phyloP scores from a whole-genome alignment of 2,888 invertebrate species.

The Nomada lathburiana region DNA sequence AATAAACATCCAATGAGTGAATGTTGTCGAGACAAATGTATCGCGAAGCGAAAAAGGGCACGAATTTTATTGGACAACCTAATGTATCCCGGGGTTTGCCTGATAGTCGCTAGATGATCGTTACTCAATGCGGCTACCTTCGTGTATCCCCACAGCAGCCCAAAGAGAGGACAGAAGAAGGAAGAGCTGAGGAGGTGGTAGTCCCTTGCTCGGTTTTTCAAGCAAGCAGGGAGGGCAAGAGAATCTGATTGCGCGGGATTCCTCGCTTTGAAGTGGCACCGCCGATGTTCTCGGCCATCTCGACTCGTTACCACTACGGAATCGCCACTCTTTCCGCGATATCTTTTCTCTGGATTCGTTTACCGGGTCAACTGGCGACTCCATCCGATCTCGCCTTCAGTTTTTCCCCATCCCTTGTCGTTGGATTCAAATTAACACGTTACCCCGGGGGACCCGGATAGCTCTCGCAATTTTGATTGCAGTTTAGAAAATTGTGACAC shows the following conservation, averaged over 20 bases:
- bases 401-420: constrained; percentile 38
- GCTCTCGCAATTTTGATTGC: not conserved
- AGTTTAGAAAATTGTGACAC: not conserved
- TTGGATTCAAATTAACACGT: constrained; percentile 17
- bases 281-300: constrained; percentile 81
- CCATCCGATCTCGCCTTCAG: constrained; percentile 31
- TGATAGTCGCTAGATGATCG: constrained; percentile 43
- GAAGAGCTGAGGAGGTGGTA: constrained; percentile 52
- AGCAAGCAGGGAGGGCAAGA: constrained; percentile 71
- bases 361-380: constrained; percentile 48
- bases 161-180: constrained; percentile 46
- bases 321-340: constrained; percentile 69
- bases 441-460: not conserved
- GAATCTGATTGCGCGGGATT: constrained; percentile 83
- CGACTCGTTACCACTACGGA: constrained; percentile 81
- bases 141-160: constrained; percentile 37
- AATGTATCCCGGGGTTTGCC: not conserved
- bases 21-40: too few species aligned
- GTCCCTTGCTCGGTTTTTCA: constrained; percentile 79
- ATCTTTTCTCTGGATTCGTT: constrained; percentile 45
- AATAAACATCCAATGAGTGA: too few species aligned
- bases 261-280: constrained; percentile 83
- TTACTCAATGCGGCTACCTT: constrained; percentile 41
- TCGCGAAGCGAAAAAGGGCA: too few species aligned
- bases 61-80: not conserved